phyloP scores from a whole-genome alignment of 2,888 invertebrate genomes.

The Sinhomidia bicolor region DNA sequence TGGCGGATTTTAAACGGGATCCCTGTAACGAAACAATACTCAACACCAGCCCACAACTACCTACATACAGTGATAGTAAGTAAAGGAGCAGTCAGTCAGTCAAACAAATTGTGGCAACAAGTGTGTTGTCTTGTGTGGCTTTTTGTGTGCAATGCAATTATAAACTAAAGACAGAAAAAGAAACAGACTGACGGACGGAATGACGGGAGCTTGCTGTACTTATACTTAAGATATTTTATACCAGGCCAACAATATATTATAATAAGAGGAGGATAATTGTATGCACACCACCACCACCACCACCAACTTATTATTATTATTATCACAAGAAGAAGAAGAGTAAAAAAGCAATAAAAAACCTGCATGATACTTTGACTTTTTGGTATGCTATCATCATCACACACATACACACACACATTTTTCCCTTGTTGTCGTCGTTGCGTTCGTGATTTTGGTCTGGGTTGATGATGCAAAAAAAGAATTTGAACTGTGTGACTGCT shows the following conservation, averaged over 20 bases:
- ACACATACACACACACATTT: too few relatives aligned
- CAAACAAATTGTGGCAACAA: neutral
- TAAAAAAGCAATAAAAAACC: constrained; percentile 19
- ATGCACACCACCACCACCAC: neutral
- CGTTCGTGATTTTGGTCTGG: too few relatives aligned
- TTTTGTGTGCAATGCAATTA: constrained; percentile 24
- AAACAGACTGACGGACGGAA: constrained; percentile 3
- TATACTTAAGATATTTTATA: too few relatives aligned
- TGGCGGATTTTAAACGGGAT: constrained; percentile 70
- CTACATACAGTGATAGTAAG: neutral
- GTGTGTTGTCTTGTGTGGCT: constrained; percentile 1
- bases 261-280: neutral
- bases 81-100: neutral
- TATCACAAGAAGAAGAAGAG: too few relatives aligned
- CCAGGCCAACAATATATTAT: neutral
- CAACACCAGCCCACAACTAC: neutral
- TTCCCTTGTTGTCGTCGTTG: neutral
- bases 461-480: too few relatives aligned
- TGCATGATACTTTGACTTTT: constrained; percentile 14
- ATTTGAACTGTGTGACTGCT: constrained; percentile 13
- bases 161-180: constrained; percentile 40
- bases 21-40: constrained; percentile 67
- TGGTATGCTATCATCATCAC: constrained; percentile 8
- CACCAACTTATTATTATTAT: too few relatives aligned
- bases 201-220: too few relatives aligned